Evolutionary conservation across 1,140 invertebrate species (phyloP).

Genomic region (Drosophila paulistorum): DNA sequence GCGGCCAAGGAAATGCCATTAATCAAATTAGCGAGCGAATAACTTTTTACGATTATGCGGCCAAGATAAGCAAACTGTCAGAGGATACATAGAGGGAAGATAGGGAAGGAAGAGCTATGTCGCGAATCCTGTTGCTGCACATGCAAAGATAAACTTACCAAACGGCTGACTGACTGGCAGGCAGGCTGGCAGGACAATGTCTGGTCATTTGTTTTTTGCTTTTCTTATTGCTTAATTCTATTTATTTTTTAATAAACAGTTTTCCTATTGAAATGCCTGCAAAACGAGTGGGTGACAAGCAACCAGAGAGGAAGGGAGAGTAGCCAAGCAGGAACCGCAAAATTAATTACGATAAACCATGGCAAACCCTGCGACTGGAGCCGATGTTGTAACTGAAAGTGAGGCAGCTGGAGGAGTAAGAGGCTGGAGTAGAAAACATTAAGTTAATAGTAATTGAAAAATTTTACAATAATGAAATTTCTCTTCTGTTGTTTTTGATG

Average conservation of each 20-base stretch:
- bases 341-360: constrained; percentile 77
- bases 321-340: constrained; percentile 61
- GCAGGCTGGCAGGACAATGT: constrained; percentile 25
- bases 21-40: too few relatives aligned
- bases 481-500: too few relatives aligned
- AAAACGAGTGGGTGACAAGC: not conserved
- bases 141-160: constrained; percentile 53
- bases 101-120: too few relatives aligned
- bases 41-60: too few relatives aligned
- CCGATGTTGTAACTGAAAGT: not conserved
- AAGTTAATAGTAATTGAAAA: constrained; percentile 73
- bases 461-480: too few relatives aligned
- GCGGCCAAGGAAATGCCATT: too few relatives aligned
- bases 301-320: not conserved
- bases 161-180: constrained; percentile 33
- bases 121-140: constrained; percentile 26
- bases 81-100: too few relatives aligned
- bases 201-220: constrained; percentile 51
- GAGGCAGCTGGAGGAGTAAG: constrained; percentile 2
- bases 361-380: not conserved
- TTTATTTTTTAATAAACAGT: constrained; percentile 81
- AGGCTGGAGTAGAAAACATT: constrained; percentile 24
- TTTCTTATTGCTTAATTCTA: constrained; percentile 69
- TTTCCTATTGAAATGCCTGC: constrained; percentile 71
- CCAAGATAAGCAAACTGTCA: too few relatives aligned